Evolutionary conservation across 2,888 invertebrate species (phyloP), one percentile per base, ranked within the genome.

Genomic region (Margaritifera margaritifera): DNA sequence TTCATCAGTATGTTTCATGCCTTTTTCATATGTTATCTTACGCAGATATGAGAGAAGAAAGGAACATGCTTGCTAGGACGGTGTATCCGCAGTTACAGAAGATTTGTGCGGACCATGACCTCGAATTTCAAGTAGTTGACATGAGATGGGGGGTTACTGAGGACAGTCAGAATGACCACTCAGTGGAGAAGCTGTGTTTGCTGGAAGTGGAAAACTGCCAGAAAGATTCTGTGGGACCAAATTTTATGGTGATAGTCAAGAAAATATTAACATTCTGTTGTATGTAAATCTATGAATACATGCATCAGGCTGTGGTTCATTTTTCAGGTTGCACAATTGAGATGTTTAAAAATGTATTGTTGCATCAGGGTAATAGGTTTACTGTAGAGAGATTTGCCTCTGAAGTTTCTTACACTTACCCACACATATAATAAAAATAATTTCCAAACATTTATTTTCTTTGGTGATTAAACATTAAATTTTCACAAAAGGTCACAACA

Each of bases 81-180:
- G 87, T 83, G 8, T 86, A 83, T 58, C 88, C 88, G 5, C 64
- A 79, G 25, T 71, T 89, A 57, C 78, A 83, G 27, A 75, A 80
- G 51, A 76, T 79, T 72, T 87, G 88, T 72, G 69, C 82, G 1
- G 56, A 65, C 22, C 68, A 75, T 31, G 86, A 81, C 54, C 80
- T 88, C 25, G 86, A 87, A 72, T 88, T 89, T 66, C 87, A 86
- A 69, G 79, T 86, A 52, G 87, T 88, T 20, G 88, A 89, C 76
- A 84, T 89, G 86, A 75, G 88, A 31, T 89, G 88, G 88, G 88
- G 88, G 27, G 81, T 89, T 31, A 85, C 84, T 24, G 85, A 87
- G 25, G 86, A 87, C 60, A 83, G 82, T 42, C 83, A 85, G 53
- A 84, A 84, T 75, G 86, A 87, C 57, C 88, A 88, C 68, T 80